Evolutionary conservation across 2,113 vertebrate species (phyloP).

Genomic region (Alces alces): DNA sequence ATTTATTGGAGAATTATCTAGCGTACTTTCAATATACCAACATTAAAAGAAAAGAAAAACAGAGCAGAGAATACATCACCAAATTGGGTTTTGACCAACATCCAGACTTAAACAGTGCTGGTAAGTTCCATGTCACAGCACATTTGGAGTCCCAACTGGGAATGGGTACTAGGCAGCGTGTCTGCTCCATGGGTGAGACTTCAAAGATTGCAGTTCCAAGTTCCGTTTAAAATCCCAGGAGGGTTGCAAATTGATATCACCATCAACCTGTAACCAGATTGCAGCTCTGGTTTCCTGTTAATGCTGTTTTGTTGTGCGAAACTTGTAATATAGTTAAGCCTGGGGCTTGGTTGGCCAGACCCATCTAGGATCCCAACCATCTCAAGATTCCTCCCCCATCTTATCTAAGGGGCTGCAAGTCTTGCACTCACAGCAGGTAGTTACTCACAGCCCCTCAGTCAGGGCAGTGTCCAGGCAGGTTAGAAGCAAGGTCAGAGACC

Average conservation of each 20-base stretch:
- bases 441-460: no score
- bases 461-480: no score
- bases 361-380: neutral
- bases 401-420: neutral
- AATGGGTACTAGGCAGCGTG: neutral
- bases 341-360: neutral
- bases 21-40: neutral
- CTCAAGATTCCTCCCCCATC: fast-evolving
- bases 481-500: no score
- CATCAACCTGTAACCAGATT: neutral
- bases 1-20: neutral
- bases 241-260: neutral
- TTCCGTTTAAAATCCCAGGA: neutral
- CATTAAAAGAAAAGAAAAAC: neutral
- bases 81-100: neutral
- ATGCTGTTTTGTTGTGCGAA: neutral
- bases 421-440: no score
- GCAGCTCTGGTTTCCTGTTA: neutral
- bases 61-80: neutral
- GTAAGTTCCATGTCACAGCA: neutral
- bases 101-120: neutral
- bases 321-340: neutral
- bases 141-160: neutral
- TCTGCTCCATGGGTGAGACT: neutral
- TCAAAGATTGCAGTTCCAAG: neutral